Base-by-base conservation (phyloP, 1,140 invertebrate genomes). In the Grapholita molesta region DNA sequence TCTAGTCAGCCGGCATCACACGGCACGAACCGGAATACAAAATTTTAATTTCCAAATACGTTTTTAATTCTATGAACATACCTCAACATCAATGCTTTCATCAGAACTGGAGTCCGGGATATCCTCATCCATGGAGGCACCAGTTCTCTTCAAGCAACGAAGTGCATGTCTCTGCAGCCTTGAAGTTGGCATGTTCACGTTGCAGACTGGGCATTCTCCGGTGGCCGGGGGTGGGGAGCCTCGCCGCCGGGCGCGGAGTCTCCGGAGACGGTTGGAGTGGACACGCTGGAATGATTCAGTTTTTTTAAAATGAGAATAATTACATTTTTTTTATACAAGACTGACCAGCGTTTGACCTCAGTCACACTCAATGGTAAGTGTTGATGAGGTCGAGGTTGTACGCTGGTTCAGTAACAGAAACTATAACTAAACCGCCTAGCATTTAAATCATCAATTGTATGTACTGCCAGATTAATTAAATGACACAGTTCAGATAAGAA, bases 11-110 rank as follows among this genome's bases (percentile, higher is more conserved):
- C n/a, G n/a, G n/a, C n/a, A n/a, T n/a, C n/a, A n/a, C n/a, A n/a
- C n/a, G n/a, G n/a, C n/a, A n/a, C n/a, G n/a, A n/a, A n/a, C n/a
- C n/a, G n/a, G n/a, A 18, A 5, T 24, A 64, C 12, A 23, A 64
- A 21, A 28, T 12, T 64, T 11, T 11, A 30, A 21, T 68, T 25
- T 33, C 6, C 12, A 1, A 53, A 12, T 25, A 5, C 33, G 24
- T 66, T n/a, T 12, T 53, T 12, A 48, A 3, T 38, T 5, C 12
- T 23, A 5, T 23, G 12, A 23, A 24, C 11, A 42, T 12, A 92
- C 90, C 82, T 92, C 91, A 0, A 92, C 91, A 76, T 92, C 90
- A 53, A 92, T 92, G 21, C 85, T 90, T 52, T 84, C 91, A 18
- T 91, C 88, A 0, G 84, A 83, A 64, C 86, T 87, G 28, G 79